Base-by-base conservation (phyloP, 2,888 invertebrate species). In the Endotricha flammealis region DNA sequence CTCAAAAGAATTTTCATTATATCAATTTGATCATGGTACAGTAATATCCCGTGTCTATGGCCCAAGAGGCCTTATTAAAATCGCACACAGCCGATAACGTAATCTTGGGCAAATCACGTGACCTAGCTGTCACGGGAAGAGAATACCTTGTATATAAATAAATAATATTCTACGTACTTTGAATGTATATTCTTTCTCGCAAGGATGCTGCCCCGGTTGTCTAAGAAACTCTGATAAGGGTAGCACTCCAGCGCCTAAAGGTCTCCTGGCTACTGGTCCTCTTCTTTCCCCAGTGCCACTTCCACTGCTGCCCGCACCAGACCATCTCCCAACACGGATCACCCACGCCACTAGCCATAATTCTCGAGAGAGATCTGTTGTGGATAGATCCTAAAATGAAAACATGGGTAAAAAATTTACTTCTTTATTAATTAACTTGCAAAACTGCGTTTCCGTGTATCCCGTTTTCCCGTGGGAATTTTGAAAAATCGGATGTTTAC, bases 291-390 rank as follows among this genome's bases (percentile, higher is more conserved):
- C 90, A 1, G 91, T 90, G 29, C 81, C 76, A 29, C 80, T 64
- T 22, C 76, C 69, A 12, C 74, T 57, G 42, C 69, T 63, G 8
- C 77, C 81, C 0, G 77, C 80, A 3, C 82, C 83, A 9, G 95
- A 89, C 90, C 96, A 95, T 58, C 93, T 90, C 1, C 97, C 97
- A 35, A 96, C 92, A 32, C 97, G 90, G 82, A 96, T 93, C 29
- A 97, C 94, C 75, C 96, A 95, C 44, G 95, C 95, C 17, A 97
- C 93, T 49, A 98, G 88, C 87, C 93, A 96, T 12, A 97, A 88
- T 59, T 97, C 96, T 41, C 93, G 91, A 37, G 91, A 91, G 35
- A 96, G 88, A 73, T 97, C 97, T 25, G 93, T 91, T 48, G 91
- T 92, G 32, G 96, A 96, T 59, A 95, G 87, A 62, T 94, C 94